Conservation (phyloP, 2,888 invertebrate genomes). For the Anthophora plumipes region DNA sequence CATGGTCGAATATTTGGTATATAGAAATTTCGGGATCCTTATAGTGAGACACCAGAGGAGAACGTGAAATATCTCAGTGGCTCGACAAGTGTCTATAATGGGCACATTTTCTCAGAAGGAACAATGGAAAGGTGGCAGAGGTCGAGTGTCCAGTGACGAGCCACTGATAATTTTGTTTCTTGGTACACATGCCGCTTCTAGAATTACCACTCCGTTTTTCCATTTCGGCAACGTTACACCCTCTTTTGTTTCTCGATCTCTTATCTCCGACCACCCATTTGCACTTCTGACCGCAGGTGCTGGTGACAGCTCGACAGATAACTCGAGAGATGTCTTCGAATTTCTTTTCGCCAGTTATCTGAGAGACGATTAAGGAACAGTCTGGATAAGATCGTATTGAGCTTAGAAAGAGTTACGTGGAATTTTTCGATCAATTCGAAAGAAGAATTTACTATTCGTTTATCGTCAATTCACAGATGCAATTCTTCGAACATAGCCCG, state of each 20-base stretch:
- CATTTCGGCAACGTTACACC: constrained; percentile 65
- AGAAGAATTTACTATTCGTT: not conserved
- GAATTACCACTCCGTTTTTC: constrained; percentile 44
- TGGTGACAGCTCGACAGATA: constrained; percentile 25
- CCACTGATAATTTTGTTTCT: constrained; percentile 46
- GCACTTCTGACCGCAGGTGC: constrained; percentile 34
- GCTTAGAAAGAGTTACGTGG: not conserved
- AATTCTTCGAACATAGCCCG: too few species aligned
- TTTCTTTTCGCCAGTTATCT: constrained; percentile 33
- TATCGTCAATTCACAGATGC: too few species aligned
- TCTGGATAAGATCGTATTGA: not conserved
- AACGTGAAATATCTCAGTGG: not conserved
- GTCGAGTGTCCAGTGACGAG: constrained; percentile 52
- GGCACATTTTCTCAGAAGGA: constrained; percentile 40
- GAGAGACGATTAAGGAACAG: not conserved
- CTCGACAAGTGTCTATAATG: constrained; percentile 29
- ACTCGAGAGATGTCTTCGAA: constrained; percentile 25
- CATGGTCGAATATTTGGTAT: too few species aligned
- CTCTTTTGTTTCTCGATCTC: constrained; percentile 27
- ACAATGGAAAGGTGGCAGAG: constrained; percentile 36
- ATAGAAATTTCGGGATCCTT: not conserved
- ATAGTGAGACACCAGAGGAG: not conserved
- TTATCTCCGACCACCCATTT: constrained; percentile 58
- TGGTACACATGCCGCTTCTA: constrained; percentile 37
- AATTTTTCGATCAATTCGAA: not conserved